These are phyloP conservation scores for Climacteris rufus DNA, from an alignment of 2,113 vertebrate genomes.

Conservation along the genomic window DNA sequence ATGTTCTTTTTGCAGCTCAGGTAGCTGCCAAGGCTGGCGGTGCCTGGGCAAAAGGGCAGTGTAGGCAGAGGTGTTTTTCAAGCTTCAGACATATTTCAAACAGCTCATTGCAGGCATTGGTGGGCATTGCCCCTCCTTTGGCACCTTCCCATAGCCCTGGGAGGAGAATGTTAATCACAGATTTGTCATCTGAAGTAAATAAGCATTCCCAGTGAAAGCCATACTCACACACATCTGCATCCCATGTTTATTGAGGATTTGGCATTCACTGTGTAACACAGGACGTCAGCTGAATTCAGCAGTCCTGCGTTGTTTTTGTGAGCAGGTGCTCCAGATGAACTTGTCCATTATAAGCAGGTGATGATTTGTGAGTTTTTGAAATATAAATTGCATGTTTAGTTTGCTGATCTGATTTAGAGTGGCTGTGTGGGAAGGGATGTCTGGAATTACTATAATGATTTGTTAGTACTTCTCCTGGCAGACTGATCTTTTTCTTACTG, in stretches of 20 bases:
- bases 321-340: not conserved
- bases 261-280: not conserved
- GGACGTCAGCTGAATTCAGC: not conserved
- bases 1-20: not conserved
- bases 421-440: not conserved
- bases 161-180: not conserved
- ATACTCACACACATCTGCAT: not conserved
- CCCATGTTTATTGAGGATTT: not conserved
- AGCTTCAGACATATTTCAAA: not conserved
- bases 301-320: not conserved
- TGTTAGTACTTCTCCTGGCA: not conserved
- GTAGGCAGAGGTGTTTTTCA: not conserved
- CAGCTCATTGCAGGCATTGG: not conserved
- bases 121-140: not conserved
- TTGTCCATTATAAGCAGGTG: not conserved
- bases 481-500: not conserved
- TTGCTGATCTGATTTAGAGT: not conserved
- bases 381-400: not conserved
- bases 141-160: not conserved
- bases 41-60: not conserved
- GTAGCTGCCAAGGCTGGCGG: not conserved
- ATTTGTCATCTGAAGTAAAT: not conserved
- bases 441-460: not conserved
- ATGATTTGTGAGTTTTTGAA: not conserved
- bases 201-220: not conserved